phyloP scores from a whole-genome alignment of 2,888 invertebrate species.

The Diploptera punctata region DNA sequence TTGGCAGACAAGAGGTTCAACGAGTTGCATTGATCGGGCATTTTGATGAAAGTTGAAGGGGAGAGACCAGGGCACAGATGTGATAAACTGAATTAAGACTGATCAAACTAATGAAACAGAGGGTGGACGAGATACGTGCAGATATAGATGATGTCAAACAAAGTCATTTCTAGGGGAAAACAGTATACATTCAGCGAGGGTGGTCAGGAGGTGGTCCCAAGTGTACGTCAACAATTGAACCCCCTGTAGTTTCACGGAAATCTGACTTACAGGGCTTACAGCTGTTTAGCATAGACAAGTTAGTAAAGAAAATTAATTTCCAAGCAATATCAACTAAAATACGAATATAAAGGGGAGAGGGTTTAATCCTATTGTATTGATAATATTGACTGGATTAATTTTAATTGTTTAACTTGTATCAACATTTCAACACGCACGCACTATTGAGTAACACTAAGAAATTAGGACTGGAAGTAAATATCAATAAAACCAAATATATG shows the following conservation, averaged over 20 bases:
- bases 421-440: no score
- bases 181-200: slow-evolving; percentile 27
- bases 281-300: no score
- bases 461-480: no score
- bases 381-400: no score
- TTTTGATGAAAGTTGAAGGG: background rate
- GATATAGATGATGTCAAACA: slow-evolving; percentile 38
- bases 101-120: slow-evolving; percentile 41
- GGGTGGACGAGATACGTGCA: slow-evolving; percentile 24
- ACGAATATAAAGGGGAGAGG: no score
- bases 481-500: no score
- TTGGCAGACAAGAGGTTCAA: slow-evolving; percentile 1
- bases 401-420: no score
- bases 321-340: no score
- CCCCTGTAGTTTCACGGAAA: background rate
- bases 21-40: slow-evolving; percentile 3
- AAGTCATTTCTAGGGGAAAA: slow-evolving; percentile 39
- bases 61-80: slow-evolving; percentile 33
- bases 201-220: slow-evolving; percentile 21
- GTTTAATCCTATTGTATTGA: no score
- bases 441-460: no score
- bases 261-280: no score
- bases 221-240: slow-evolving; percentile 26
- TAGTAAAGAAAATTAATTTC: no score
- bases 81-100: slow-evolving; percentile 42